Percentiles rank a stretch among this genome's conserved stretches.
These are phyloP conservation scores for Speoplatyrhinus poulsoni DNA, from an alignment of 2,113 vertebrate genomes.

Conservation along the genomic window DNA sequence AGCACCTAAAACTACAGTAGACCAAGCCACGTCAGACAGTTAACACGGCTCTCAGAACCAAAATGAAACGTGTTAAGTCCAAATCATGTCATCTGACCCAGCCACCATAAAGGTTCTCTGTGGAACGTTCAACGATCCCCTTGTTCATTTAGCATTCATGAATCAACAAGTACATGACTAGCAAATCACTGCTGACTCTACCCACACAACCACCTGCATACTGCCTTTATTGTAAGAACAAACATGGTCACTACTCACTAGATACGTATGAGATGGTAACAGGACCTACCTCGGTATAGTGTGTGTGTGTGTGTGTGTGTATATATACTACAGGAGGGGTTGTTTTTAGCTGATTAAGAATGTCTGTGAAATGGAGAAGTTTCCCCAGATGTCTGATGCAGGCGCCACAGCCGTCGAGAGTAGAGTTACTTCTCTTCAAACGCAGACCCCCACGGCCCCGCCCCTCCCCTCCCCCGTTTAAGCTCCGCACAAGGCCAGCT, in stretches of 20 bases:
- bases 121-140: conserved; percentile 14
- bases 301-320: conserved; percentile 27
- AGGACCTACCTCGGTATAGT: conserved; percentile 29
- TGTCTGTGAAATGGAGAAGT: conserved; percentile 75
- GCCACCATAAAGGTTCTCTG: background rate
- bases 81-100: conserved; percentile 32
- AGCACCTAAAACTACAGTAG: conserved; percentile 19
- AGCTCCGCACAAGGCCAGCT: conserved; percentile 67
- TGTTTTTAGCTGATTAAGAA: conserved; percentile 65
- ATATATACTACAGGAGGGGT: conserved; percentile 26
- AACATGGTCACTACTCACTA: conserved; percentile 44
- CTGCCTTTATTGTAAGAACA: conserved; percentile 11
- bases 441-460: conserved; percentile 7
- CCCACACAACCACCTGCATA: conserved; percentile 34
- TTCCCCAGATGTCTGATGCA: conserved; percentile 67
- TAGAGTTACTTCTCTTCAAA: conserved; percentile 66
- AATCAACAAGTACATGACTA: conserved; percentile 32
- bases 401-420: conserved; percentile 47
- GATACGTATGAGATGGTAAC: conserved; percentile 40
- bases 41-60: conserved; percentile 32
- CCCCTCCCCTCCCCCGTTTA: conserved; percentile 6
- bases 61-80: conserved; percentile 37
- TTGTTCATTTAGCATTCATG: conserved; percentile 43
- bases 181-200: conserved; percentile 15
- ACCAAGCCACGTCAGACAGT: conserved; percentile 16